Conservation (phyloP, 2,113 vertebrate species). For the Cavia aperea region DNA sequence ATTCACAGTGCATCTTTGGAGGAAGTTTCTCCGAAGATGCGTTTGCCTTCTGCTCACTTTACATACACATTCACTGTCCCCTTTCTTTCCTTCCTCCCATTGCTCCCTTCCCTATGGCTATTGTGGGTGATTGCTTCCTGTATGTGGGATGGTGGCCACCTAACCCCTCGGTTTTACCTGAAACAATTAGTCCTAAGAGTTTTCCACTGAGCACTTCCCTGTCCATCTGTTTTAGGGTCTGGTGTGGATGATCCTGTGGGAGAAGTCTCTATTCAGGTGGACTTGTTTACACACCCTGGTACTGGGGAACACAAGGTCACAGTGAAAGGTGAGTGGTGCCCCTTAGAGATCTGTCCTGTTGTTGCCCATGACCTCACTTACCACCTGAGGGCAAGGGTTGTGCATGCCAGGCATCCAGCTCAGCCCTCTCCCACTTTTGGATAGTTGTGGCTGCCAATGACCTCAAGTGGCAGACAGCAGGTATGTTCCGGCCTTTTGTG, state of each 20-base stretch:
- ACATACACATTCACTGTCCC: constrained; percentile 25
- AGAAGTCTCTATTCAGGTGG: constrained; percentile 93
- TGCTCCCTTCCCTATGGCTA: background rate
- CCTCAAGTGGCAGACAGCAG: constrained; percentile 95
- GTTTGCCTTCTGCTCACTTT: background rate
- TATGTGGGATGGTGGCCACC: background rate
- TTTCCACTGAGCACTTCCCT: constrained; percentile 7
- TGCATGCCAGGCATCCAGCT: background rate
- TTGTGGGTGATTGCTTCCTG: constrained; percentile 32
- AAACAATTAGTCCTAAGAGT: background rate
- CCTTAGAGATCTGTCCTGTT: background rate
- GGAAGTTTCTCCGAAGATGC: background rate
- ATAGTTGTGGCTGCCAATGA: constrained; percentile 93
- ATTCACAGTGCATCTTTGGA: constrained; percentile 3
- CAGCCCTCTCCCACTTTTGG: constrained; percentile 45
- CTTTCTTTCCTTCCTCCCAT: constrained; percentile 27
- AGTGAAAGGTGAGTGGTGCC: constrained; percentile 84
- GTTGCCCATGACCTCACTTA: background rate
- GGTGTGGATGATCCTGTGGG: constrained; percentile 92
- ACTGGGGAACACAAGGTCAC: constrained; percentile 94
- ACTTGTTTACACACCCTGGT: constrained; percentile 93
- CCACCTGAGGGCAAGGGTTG: background rate
- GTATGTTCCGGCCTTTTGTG: constrained; percentile 97
- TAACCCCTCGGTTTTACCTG: constrained; percentile 25
- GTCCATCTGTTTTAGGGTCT: constrained; percentile 79